phyloP scores from a whole-genome alignment of 2,888 invertebrate genomes.

The Metallyticus violacea region DNA sequence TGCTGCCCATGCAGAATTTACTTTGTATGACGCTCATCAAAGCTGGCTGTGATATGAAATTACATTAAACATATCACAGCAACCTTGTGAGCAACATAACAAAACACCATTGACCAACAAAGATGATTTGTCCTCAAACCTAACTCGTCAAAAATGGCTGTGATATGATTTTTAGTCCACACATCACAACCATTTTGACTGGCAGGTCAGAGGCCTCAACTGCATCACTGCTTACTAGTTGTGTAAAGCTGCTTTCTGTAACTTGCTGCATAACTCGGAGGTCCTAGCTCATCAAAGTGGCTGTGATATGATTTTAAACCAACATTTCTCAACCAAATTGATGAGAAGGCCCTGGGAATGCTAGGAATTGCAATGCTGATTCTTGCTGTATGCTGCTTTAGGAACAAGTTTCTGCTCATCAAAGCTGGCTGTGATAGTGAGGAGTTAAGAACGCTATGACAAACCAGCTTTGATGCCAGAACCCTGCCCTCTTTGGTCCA shows the following conservation, averaged over 20 bases:
- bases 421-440: conserved; percentile 93
- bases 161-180: conserved; percentile 69
- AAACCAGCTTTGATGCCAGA: conserved; percentile 77
- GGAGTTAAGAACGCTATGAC: conserved; percentile 64
- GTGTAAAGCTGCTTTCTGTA: not conserved
- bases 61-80: conserved; percentile 72
- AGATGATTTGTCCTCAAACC: conserved; percentile 52
- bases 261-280: conserved; percentile 34
- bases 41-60: conserved; percentile 96
- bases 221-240: not conserved
- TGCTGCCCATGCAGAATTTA: conserved; percentile 11
- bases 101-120: conserved; percentile 38
- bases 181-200: conserved; percentile 81
- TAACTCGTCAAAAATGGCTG: conserved; percentile 95
- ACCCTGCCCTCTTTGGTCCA: conserved; percentile 49
- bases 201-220: conserved; percentile 49
- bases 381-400: conserved; percentile 14
- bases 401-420: conserved; percentile 76
- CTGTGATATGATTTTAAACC: conserved; percentile 83
- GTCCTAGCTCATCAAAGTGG: conserved; percentile 93
- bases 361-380: not conserved
- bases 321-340: conserved; percentile 88
- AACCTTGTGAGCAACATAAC: conserved; percentile 78
- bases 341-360: conserved; percentile 47
- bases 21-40: conserved; percentile 81